Conservation (phyloP, 2,113 vertebrate genomes). For the Oryzias celebensis region DNA sequence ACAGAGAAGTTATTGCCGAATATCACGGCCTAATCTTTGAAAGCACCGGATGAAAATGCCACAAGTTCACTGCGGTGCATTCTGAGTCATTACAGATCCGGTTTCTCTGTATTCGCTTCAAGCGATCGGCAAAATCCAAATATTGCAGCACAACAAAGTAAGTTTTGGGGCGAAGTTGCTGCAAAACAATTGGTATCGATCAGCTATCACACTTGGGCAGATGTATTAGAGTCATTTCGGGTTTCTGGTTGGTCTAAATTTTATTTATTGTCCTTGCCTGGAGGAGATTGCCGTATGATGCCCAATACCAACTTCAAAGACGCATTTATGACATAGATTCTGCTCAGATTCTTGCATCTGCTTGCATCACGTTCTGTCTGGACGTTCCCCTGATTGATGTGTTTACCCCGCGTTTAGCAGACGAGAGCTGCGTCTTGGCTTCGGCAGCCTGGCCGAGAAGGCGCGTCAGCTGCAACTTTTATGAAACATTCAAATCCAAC, state of each 20-base stretch:
- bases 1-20: constrained; percentile 5
- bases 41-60: neutral
- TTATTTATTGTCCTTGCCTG: constrained; percentile 31
- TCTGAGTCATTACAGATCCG: neutral
- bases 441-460: constrained; percentile 19
- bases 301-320: neutral
- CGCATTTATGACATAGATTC: neutral
- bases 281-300: too few relatives aligned
- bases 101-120: neutral
- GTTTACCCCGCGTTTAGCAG: constrained; percentile 28
- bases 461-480: constrained; percentile 44
- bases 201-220: constrained; percentile 25
- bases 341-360: constrained; percentile 7
- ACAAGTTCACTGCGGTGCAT: neutral
- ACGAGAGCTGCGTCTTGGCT: constrained; percentile 16
- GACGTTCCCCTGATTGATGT: constrained; percentile 51
- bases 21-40: constrained; percentile 1
- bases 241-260: constrained; percentile 12
- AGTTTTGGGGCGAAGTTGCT: constrained; percentile 18
- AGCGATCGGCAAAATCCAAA: neutral
- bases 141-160: constrained; percentile 1
- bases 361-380: constrained; percentile 25
- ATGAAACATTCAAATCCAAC: constrained; percentile 47
- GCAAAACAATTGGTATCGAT: constrained; percentile 41
- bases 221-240: constrained; percentile 32